Conservation (phyloP, 2,113 vertebrate genomes). For the Ginglymostoma cirratum region DNA sequence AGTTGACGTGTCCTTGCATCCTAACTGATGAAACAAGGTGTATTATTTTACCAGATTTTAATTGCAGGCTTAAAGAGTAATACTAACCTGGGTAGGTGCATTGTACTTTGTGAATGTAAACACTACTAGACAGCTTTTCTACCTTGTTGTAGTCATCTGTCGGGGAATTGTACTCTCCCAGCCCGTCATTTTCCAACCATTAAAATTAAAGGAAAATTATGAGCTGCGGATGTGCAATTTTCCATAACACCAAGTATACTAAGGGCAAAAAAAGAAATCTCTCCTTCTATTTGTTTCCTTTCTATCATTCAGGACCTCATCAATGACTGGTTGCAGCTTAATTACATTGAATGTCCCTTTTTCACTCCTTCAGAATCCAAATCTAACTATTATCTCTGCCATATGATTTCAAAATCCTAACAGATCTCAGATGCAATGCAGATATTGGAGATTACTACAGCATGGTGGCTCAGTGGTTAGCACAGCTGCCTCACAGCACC, state of each 20-base stretch:
- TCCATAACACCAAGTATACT: background rate
- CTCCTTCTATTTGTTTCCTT: background rate
- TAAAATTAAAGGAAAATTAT: background rate
- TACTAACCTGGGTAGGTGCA: background rate
- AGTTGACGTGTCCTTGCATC: background rate
- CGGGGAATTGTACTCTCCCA: background rate
- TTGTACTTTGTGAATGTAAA: background rate
- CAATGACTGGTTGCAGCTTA: background rate
- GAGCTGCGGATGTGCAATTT: background rate
- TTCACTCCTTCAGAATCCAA: background rate
- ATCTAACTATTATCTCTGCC: background rate
- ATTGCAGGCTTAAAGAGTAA: background rate
- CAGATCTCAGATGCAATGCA: background rate
- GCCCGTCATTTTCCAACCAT: background rate
- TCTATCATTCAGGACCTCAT: background rate
- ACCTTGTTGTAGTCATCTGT: background rate
- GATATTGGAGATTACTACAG: background rate
- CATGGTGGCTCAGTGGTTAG: no score
- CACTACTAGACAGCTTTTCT: background rate
- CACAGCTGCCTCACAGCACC: no score
- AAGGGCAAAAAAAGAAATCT: background rate
- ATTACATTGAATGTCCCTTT: background rate
- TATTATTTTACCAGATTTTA: background rate
- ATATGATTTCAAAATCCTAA: background rate
- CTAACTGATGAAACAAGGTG: background rate